Percentiles rank a stretch among this genome's conserved stretches.
These are phyloP conservation scores for Aphelenchoides avenae DNA, from an alignment of 1,140 invertebrate genomes.

Conservation along the genomic window DNA sequence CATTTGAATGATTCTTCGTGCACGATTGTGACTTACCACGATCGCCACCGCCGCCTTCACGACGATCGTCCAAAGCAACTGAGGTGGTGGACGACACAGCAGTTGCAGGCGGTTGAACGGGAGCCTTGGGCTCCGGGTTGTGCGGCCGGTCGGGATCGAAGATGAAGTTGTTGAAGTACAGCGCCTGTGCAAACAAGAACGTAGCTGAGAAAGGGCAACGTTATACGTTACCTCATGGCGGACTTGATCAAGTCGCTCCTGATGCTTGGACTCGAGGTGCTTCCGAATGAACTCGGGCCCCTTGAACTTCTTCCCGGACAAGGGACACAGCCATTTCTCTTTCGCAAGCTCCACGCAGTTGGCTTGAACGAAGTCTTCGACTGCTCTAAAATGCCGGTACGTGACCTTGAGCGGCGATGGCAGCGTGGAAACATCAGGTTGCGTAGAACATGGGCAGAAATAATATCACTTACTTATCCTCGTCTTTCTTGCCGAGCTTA, in stretches of 20 bases:
- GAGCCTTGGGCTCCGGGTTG: constrained; percentile 69
- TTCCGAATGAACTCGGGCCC: constrained; percentile 97
- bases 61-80: too few relatives aligned
- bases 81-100: background rate
- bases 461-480: constrained; percentile 69
- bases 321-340: constrained; percentile 95
- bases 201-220: constrained; percentile 1
- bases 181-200: constrained; percentile 62
- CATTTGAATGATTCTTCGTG: constrained; percentile 6
- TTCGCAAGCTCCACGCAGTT: constrained; percentile 86
- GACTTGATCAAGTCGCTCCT: constrained; percentile 91
- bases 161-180: constrained; percentile 97
- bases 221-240: constrained; percentile 74
- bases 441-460: constrained; percentile 25
- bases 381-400: constrained; percentile 66
- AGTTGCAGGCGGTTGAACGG: constrained; percentile 24
- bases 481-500: constrained; percentile 80
- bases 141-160: constrained; percentile 88
- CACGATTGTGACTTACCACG: constrained; percentile 20
- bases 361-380: constrained; percentile 86
- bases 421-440: background rate
- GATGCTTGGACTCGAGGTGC: constrained; percentile 95
- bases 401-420: background rate
- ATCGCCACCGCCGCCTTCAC: constrained; percentile 13
- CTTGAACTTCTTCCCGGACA: constrained; percentile 98